phyloP scores from a whole-genome alignment of 2,888 invertebrate genomes.

The Rotaria sp. region DNA sequence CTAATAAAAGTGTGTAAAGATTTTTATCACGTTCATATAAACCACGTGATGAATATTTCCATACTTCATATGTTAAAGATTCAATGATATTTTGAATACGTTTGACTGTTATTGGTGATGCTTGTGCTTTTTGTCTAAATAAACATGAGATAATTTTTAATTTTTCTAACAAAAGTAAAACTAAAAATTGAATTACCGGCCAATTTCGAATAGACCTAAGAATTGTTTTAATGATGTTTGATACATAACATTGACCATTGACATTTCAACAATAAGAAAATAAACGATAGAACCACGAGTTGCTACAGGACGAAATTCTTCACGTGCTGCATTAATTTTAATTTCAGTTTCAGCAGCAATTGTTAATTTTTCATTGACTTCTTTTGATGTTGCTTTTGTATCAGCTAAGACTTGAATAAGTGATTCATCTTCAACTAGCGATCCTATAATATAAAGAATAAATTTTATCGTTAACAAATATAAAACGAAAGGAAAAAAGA shows the following conservation, averaged over 20 bases:
- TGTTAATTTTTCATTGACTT: slow-evolving; percentile 54
- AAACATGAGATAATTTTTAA: slow-evolving; percentile 52
- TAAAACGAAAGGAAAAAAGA: slow-evolving; percentile 57
- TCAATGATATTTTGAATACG: slow-evolving; percentile 73
- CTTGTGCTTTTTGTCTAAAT: slow-evolving; percentile 75
- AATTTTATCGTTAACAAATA: slow-evolving; percentile 61
- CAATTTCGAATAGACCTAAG: slow-evolving; percentile 69
- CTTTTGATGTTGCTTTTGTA: slow-evolving; percentile 53
- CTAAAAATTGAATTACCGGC: background rate
- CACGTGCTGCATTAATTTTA: slow-evolving; percentile 54
- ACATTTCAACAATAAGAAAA: slow-evolving; percentile 56
- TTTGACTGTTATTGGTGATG: slow-evolving; percentile 74
- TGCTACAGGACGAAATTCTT: slow-evolving; percentile 56
- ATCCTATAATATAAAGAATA: slow-evolving; percentile 65
- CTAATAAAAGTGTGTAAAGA: slow-evolving; percentile 82
- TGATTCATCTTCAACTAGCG: slow-evolving; percentile 55
- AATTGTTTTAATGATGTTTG: slow-evolving; percentile 56
- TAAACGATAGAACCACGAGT: slow-evolving; percentile 55
- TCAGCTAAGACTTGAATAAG: slow-evolving; percentile 53
- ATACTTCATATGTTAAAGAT: slow-evolving; percentile 81
- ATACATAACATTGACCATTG: slow-evolving; percentile 55
- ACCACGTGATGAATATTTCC: slow-evolving; percentile 82
- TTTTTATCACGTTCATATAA: slow-evolving; percentile 86
- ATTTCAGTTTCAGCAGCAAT: slow-evolving; percentile 55
- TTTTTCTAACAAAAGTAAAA: background rate